Base-by-base conservation (phyloP, 2,113 vertebrate species). In the Struthidea cinerea region DNA sequence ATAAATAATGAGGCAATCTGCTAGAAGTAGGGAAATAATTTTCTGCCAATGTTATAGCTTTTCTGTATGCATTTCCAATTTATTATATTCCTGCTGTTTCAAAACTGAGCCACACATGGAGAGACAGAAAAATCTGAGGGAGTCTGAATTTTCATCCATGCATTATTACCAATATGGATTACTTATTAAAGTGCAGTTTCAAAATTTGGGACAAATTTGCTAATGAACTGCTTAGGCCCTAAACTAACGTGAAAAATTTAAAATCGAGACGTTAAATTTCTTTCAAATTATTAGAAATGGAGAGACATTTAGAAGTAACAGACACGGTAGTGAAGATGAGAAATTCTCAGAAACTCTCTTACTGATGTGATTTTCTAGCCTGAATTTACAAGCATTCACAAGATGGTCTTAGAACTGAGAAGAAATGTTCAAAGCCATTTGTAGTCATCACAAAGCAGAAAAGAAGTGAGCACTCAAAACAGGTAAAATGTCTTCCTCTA, bases 61-160 rank as follows among this genome's bases (percentile, higher is more conserved):
- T 93, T 60, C 37, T 79, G 4, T 46, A 28, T 70, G 61, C 2
- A 32, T 79, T 85, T 93, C 27, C 13, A 76, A 23, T 63, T 95
- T 83, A 61, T 3, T 68, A 18, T 64, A 65, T 44, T 56, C 9
- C n/a, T 83, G 22, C 16, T 71, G 0, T 67, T 93, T 89, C 74
- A 73, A 24, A 21, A 46, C 11, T 71, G 28, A 79, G 13, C 4
- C 1, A 1, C 2, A 0, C 4, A 68, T 12, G 9, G 30, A 71
- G 17, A 93, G 5, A 47, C 7, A 57, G 44, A 78, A 91, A 74
- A 91, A 89, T 22, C 7, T n/a, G 22, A 47, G 28, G 8, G 17
- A 70, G 7, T 26, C 73, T 84, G 37, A 33, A 47, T 85, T 75
- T 89, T 78, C 44, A 49, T 52, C 20, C 26, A 42, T 52, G 49